Base-by-base conservation (phyloP, 1,140 invertebrate species). In the Euborellia annulipes region DNA sequence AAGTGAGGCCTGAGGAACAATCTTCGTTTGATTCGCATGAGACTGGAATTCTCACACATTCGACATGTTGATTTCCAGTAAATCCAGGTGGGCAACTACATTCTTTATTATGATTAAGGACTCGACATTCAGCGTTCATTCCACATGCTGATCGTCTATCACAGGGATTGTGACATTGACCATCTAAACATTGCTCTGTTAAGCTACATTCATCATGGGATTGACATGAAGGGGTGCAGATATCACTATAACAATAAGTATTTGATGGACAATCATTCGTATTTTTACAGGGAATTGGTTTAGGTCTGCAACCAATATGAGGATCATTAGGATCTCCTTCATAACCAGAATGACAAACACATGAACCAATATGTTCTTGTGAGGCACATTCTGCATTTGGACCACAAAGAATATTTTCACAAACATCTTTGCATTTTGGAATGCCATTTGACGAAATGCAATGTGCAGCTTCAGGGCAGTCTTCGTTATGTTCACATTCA, bases 131-230 rank as follows among this genome's bases (percentile, higher is more conserved):
- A n/a, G 87, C 82, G 63, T 92, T 92, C 47, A 89, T 70, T n/a
- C 89, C 89, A 65, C 89, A 93, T 1, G 84, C 69, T 47, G 73
- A 73, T 51, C 73, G 70, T 52, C 79, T 61, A 45, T 74, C 68
- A 58, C 89, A 93, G n/a, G 85, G 81, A 68, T 90, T 79, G 30
- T 78, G 62, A 58, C 89, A 93, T 62, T 88, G 81, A 0, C 83
- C 83, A 54, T 78, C 75, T 14, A 82, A 62, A 57, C 89, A 94
- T 51, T 83, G 69, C 59, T 92, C 85, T 2, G 70, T 70, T 7
- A 76, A 60, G 41, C 69, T 73, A 60, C 89, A 93, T 62, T 92
- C 87, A 46, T 76, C 72, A 55, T 89, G 76, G 21, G 76, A 71
- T 52, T 81, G 68, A 59, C 89, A 92, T 4, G 80, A 75, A 52